Evolutionary conservation across 2,797 vertebrate genomes (phyloP).

Genomic region (Peromyscus aztecus): DNA sequence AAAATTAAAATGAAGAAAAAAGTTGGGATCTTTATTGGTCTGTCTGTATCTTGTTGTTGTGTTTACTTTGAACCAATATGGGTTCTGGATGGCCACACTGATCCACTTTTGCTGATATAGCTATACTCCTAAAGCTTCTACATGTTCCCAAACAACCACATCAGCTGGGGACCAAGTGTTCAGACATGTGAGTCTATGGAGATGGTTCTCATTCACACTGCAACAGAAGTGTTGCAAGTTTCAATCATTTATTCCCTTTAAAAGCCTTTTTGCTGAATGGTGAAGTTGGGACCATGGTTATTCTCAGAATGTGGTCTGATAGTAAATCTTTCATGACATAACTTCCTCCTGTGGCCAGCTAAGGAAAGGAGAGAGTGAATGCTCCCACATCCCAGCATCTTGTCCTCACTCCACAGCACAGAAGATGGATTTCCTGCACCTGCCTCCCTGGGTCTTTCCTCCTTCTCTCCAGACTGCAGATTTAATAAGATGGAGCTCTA

Average conservation of each 20-base stretch:
- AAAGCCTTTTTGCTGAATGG: neutral
- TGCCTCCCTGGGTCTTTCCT: neutral
- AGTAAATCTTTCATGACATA: fast-evolving
- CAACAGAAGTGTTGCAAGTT: neutral
- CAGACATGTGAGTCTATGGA: neutral
- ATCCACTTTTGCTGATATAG: neutral
- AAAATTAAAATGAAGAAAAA: neutral
- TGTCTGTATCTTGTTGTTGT: neutral
- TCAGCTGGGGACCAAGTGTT: neutral
- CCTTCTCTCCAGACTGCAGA: neutral
- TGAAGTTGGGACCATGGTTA: neutral
- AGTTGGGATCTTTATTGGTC: neutral
- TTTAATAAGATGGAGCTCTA: neutral
- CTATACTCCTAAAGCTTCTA: neutral
- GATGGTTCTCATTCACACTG: neutral
- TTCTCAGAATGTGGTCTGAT: neutral
- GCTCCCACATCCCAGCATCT: fast-evolving
- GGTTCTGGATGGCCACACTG: no score
- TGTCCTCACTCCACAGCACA: neutral
- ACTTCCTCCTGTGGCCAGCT: fast-evolving
- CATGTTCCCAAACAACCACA: neutral
- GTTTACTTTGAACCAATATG: neutral
- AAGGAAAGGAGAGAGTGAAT: neutral
- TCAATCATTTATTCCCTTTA: neutral
- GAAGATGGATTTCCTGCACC: neutral